Evolutionary conservation across 2,888 invertebrate species (phyloP), one percentile per base, ranked within the genome.

Genomic region (Cerceris ruficornis): DNA sequence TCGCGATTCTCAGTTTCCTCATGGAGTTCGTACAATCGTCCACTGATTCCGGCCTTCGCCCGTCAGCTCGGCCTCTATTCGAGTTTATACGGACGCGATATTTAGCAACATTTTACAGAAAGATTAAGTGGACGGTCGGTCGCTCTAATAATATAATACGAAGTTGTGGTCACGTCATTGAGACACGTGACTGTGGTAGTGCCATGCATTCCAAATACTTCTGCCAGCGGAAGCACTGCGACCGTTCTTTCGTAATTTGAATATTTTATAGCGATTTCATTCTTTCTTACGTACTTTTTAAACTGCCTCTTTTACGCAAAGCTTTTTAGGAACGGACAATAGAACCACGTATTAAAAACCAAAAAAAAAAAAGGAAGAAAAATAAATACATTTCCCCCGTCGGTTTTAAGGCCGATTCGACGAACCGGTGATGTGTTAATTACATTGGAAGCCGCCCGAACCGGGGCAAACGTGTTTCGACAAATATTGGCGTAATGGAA

Each of bases 201-300:
- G 85, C 84, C 85, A 86, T 86, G 86, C 85, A 86, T 86, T 86
- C 85, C 85, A 86, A 86, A 84, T 82, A 81, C 78, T 82, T 82
- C 81, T 81, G 77, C 77, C 82, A 84, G 79, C 80, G 68, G 65
- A 77, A 78, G 59, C 73, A 69, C 73, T 75, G 69, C 65, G 65
- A 73, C 81, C 75, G 78, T 77, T 73, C 43, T 81, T 80, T 80
- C 69, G 75, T 70, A 71, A 75, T 70, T 77, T 59, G 57, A 60
- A 41, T 80, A 70, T 80, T 79, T 83, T 77, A 50, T 80, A 79
- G 64, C 54, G 59, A 69, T 70, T 85, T 76, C 62, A 42, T 79
- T 78, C 58, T 62, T 62, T 54, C 28, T 28, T 28, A 28, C 4
- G 28, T 61, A 67, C 41, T 41, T 77, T 70, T 62, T 11, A 41